Base-by-base conservation (phyloP, 2,888 invertebrate species). In the Drosophila kanekoi region DNA sequence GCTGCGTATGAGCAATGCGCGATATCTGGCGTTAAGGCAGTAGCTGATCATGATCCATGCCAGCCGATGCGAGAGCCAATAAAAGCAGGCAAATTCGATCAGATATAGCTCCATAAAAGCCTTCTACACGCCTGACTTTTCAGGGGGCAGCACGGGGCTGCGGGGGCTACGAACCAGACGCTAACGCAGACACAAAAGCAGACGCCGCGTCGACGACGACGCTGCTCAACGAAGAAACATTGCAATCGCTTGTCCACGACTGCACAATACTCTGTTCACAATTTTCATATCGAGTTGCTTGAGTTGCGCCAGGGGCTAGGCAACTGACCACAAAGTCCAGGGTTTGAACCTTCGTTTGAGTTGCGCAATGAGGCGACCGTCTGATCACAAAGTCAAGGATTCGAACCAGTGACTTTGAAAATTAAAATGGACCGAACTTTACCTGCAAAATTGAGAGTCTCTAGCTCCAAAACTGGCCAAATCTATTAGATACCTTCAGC, bases 1-100 rank as follows among this genome's bases (percentile, higher is more conserved):
- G 66, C 57, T 77, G 87, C 87, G 89, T 89, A 89, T 89, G 84
- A 86, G 89, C 83, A 88, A 85, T 88, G 89, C 49, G 59, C 53
- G 35, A 4, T 10, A 14, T 28, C 28, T 38, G 40, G 28, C 49
- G 28, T 48, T 44, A 47, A 51, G 61, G 60, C 79, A 47, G 68
- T 79, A 75, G 75, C 63, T 63, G 76, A 75, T 67, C 68, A 38
- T 76, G 80, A 75, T 79, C 72, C 56, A 56, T 72, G 77, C 72
- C 77, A 72, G 67, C 66, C 59, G 78, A 77, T 72, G 28, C 28
- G 28, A 72, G 67, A 57, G 60, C 63, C 71, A 79, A 76, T 59
- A 59, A 79, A 59, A 54, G 28, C 10, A 28, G 33, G 10, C 49
- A 35, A 32, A 32, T 37, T 13, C 35, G 65, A 59, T 59, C 76